Conservation (phyloP, 2,113 vertebrate species). For the Lycocorax pyrrhopterus region DNA sequence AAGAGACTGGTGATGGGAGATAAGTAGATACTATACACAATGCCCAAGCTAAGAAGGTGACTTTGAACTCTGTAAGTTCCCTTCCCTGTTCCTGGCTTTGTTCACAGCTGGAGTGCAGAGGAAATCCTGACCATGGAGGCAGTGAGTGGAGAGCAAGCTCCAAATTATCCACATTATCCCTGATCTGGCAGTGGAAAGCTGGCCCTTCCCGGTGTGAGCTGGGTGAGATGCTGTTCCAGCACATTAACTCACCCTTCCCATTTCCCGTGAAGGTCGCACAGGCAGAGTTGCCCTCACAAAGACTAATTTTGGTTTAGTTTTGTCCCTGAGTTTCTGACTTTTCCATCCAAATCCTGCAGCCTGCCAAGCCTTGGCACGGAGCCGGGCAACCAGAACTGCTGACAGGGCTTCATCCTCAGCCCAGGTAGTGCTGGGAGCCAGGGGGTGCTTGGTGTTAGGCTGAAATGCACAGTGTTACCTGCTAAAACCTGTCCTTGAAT, state of each 20-base stretch:
- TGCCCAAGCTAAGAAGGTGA: constrained; percentile 2
- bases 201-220: neutral
- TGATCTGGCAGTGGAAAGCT: neutral
- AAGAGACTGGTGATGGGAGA: neutral
- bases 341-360: neutral
- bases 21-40: neutral
- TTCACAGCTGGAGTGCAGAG: constrained; percentile 17
- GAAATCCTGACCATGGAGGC: neutral
- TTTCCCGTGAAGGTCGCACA: neutral
- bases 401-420: neutral
- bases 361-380: accelerated
- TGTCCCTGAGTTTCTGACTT: neutral
- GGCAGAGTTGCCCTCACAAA: neutral
- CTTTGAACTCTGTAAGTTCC: constrained; percentile 6
- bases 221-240: constrained; percentile 27
- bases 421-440: neutral
- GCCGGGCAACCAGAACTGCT: neutral
- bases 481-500: neutral
- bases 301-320: neutral
- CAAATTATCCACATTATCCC: neutral
- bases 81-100: constrained; percentile 9
- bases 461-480: neutral
- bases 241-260: constrained; percentile 28
- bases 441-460: neutral
- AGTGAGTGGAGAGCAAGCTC: neutral